A percentile compares a stretch with the other conserved stretches of the same genome.
These are phyloP conservation scores for Zoanthus solanderi DNA, from an alignment of 92 coral and sea anemone genomes.

Conservation along the genomic window DNA sequence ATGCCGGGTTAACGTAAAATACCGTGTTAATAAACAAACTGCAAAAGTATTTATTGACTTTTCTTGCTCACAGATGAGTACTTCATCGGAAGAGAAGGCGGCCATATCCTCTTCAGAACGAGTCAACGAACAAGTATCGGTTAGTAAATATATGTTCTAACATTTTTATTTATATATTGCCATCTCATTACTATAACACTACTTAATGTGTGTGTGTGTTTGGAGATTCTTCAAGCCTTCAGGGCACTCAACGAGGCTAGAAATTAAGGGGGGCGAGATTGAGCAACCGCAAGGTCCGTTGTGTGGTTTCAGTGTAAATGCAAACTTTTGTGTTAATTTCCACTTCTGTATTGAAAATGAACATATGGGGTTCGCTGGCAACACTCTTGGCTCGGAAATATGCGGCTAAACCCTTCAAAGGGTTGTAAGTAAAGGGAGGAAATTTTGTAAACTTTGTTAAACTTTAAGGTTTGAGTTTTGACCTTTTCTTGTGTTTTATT, in stretches of 20 bases:
- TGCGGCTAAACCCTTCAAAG: background rate
- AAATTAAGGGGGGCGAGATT: background rate
- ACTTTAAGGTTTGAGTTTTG: background rate
- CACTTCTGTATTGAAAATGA: background rate
- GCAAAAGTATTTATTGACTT: conserved; percentile 30
- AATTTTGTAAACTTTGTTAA: conserved; percentile 11
- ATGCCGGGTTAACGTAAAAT: conserved; percentile 41
- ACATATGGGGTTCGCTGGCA: conserved; percentile 34
- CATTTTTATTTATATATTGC: conserved; percentile 22
- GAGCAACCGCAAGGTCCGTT: background rate
- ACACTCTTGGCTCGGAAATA: conserved; percentile 35
- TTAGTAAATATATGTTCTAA: conserved; percentile 49
- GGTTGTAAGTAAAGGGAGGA: conserved; percentile 3
- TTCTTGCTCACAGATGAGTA: conserved; percentile 80
- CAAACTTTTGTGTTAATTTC: background rate
- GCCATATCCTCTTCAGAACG: conserved; percentile 79
- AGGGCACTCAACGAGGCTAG: conserved; percentile 18
- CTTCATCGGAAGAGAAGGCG: conserved; percentile 87
- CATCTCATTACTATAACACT: conserved; percentile 59
- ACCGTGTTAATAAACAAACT: conserved; percentile 30
- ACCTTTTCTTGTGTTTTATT: conserved; percentile 31
- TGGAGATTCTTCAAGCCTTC: conserved; percentile 25
- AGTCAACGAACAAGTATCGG: conserved; percentile 90
- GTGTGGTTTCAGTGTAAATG: background rate
- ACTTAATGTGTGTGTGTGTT: conserved; percentile 23